Percentiles rank a stretch among this genome's conserved stretches.
Conservation (phyloP, 2,113 vertebrate genomes). For the Fulica atra region DNA sequence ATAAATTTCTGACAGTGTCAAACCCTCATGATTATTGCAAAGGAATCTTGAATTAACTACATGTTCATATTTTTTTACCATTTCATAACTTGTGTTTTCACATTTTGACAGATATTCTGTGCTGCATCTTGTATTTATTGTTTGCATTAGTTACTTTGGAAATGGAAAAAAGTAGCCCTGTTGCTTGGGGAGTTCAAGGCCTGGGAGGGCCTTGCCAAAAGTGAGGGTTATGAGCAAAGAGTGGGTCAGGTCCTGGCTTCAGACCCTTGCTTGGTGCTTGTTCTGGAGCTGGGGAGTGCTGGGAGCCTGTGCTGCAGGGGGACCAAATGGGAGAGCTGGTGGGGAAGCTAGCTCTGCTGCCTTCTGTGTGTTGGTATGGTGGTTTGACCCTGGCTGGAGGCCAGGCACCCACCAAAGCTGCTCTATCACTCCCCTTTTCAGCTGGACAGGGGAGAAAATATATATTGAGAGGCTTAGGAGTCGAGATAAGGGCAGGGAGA, state of each 20-base stretch:
- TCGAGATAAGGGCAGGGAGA: too few relatives aligned
- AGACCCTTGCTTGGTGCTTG: neutral
- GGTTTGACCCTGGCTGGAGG: too few relatives aligned
- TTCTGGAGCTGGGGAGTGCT: too few relatives aligned
- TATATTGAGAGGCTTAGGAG: too few relatives aligned
- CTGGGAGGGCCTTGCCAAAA: neutral
- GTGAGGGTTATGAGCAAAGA: neutral
- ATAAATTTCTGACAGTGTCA: neutral
- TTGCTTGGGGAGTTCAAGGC: neutral
- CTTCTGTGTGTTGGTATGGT: neutral
- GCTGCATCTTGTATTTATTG: neutral
- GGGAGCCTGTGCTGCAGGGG: neutral
- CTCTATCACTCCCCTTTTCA: too few relatives aligned
- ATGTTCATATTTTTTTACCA: too few relatives aligned
- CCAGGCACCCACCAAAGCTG: too few relatives aligned
- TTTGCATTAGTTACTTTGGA: neutral
- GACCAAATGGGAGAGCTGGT: neutral
- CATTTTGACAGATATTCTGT: neutral
- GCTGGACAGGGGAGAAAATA: too few relatives aligned
- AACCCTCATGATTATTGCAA: neutral
- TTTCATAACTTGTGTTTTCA: neutral
- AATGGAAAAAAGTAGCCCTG: too few relatives aligned
- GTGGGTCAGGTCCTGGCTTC: neutral
- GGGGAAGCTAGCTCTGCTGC: neutral
- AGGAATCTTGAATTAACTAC: neutral